These are phyloP conservation scores for Otus sunia DNA, from an alignment of 2,113 vertebrate species.

Conservation along the genomic window DNA sequence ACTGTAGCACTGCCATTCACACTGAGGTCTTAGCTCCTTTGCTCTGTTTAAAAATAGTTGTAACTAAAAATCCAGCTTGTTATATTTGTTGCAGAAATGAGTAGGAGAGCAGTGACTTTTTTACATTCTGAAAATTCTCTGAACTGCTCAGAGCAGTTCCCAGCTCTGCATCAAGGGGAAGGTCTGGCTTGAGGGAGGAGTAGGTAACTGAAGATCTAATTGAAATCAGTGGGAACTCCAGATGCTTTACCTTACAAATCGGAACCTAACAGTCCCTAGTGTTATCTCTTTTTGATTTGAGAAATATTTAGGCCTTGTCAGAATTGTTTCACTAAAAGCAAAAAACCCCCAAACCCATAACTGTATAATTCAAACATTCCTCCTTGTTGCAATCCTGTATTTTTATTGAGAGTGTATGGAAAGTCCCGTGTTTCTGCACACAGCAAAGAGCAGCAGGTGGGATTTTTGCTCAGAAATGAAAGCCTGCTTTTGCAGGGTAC, in stretches of 20 bases:
- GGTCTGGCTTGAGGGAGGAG: neutral
- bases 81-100: neutral
- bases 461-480: neutral
- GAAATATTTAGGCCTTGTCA: neutral
- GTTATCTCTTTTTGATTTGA: neutral
- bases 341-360: fast-evolving
- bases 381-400: neutral
- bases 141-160: neutral
- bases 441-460: neutral
- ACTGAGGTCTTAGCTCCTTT: neutral
- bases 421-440: neutral
- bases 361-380: neutral
- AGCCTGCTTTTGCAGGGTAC: neutral
- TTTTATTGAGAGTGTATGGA: neutral
- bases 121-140: neutral
- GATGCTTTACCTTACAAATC: neutral
- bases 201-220: neutral
- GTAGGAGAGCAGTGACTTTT: neutral
- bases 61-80: neutral
- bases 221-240: neutral
- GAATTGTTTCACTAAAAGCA: neutral
- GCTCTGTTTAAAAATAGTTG: neutral
- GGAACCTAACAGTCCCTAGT: neutral
- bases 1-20: neutral
- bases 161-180: neutral